Conservation (phyloP, 2,888 invertebrate species). For the Aporophyla nigra region DNA sequence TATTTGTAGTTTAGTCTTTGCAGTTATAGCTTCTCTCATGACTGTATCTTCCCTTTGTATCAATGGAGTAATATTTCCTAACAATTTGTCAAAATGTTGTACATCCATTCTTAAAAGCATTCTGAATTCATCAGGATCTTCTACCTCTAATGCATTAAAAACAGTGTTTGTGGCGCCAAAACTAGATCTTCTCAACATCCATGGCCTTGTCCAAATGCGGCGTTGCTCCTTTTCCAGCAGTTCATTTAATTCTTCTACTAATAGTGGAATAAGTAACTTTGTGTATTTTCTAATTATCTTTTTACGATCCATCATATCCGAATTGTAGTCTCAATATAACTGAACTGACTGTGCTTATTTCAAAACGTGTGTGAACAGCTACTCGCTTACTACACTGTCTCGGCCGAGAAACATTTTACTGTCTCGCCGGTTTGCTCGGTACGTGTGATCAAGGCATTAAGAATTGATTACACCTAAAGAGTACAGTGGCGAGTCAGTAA, state of each 20-base stretch:
- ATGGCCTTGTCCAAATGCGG: slow-evolving; percentile 44
- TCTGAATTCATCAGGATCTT: slow-evolving; percentile 52
- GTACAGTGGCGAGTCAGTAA: no score
- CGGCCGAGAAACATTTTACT: slow-evolving; percentile 41
- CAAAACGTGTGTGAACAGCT: slow-evolving; percentile 29
- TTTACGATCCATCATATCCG: slow-evolving; percentile 39
- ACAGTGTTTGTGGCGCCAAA: slow-evolving; percentile 44
- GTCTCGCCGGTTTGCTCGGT: slow-evolving; percentile 23
- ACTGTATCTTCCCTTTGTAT: slow-evolving; percentile 49
- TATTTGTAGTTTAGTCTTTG: slow-evolving; percentile 48
- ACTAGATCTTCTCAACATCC: slow-evolving; percentile 40
- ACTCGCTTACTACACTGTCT: slow-evolving; percentile 34
- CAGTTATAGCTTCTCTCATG: slow-evolving; percentile 38
- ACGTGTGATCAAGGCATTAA: slow-evolving; percentile 5
- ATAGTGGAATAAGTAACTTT: slow-evolving; percentile 48
- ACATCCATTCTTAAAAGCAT: slow-evolving; percentile 44
- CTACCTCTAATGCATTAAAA: slow-evolving; percentile 47
- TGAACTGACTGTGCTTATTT: slow-evolving; percentile 53
- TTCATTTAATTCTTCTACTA: slow-evolving; percentile 48
- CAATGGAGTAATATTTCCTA: slow-evolving; percentile 24
- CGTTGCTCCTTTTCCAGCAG: slow-evolving; percentile 39
- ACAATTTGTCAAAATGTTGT: slow-evolving; percentile 53
- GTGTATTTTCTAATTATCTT: slow-evolving; percentile 48
- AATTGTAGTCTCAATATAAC: slow-evolving; percentile 28
- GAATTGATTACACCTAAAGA: no score